Conservation (phyloP, 2,888 invertebrate species). For the Bellardia bayeri region DNA sequence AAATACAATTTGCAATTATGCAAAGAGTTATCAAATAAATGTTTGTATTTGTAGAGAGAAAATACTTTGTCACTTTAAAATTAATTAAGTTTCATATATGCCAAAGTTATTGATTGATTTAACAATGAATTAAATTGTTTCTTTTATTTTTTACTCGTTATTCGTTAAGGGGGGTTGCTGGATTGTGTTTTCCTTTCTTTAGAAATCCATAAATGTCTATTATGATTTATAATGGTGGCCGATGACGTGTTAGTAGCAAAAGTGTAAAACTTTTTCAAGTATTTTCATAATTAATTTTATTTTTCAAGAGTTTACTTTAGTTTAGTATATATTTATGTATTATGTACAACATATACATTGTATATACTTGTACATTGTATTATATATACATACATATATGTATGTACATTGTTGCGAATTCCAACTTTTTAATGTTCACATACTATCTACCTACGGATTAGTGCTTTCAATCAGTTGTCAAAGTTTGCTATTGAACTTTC, state of each 20-base stretch:
- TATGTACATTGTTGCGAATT: neutral
- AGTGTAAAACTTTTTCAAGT: constrained; percentile 15
- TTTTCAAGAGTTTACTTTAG: neutral
- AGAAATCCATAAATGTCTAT: neutral
- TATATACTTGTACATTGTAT: neutral
- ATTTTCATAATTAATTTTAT: constrained; percentile 31
- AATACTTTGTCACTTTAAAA: too few species aligned
- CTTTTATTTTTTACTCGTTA: neutral
- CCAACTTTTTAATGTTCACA: neutral
- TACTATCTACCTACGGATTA: too few species aligned
- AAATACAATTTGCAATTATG: too few species aligned
- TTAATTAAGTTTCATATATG: too few species aligned
- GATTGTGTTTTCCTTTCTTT: neutral
- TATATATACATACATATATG: neutral
- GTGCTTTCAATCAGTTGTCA: constrained; percentile 29
- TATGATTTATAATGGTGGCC: constrained; percentile 48
- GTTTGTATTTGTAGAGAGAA: too few species aligned
- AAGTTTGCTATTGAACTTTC: constrained; percentile 9
- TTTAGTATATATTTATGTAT: too few species aligned
- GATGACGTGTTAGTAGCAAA: constrained; percentile 47
- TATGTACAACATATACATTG: too few species aligned
- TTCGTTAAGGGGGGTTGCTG: too few species aligned
- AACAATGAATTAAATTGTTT: neutral
- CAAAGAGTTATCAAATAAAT: too few species aligned
- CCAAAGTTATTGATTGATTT: too few species aligned